Evolutionary conservation across 1,140 invertebrate genomes (phyloP), one percentile per base, ranked within the genome.

Genomic region (Drosophila takahashii): DNA sequence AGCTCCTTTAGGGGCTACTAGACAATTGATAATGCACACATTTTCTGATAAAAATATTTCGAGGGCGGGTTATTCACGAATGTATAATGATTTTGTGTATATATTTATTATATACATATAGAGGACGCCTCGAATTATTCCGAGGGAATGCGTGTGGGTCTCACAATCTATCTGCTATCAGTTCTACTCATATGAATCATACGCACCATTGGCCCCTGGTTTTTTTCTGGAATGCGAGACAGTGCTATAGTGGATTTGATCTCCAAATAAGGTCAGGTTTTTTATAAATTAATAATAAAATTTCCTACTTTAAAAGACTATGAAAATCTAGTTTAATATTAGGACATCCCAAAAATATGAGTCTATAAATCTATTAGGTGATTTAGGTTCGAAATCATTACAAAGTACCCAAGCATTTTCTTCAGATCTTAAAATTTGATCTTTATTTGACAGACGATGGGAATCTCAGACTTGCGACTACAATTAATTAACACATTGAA

Each of bases 401-500:
- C 22, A 32, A 32, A 32, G 32, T 32, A 8, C 4, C 32, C 6
- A 13, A 10, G 8, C n/a, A 27, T n/a, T n/a, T 15, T 10, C n/a
- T 27, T 9, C 3, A 29, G 13, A 44, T 5, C 11, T 22, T 3
- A 22, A 4, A 27, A 16, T 11, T 16, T 7, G 15, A 11, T 9
- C 11, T 18, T 34, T 29, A 13, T 7, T n/a, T 13, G 15, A 13
- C 27, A 16, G 27, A 32, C 29, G 48, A 18, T 34, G 29, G 48
- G 29, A 27, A 52, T 27, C 10, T 45, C 13, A 0, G n/a, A 27
- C 10, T 18, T 45, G 1, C 32, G 6, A 3, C 26, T 34, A 8
- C 6, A 10, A 71, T 60, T 75, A 83, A 87, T 86, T 81, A 76
- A 72, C 75, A 87, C 62, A 22, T 51, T 34, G 34, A 61, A 65